These are phyloP conservation scores for Microcebus jonahi DNA, from an alignment of 2,113 vertebrate genomes.

Conservation along the genomic window DNA sequence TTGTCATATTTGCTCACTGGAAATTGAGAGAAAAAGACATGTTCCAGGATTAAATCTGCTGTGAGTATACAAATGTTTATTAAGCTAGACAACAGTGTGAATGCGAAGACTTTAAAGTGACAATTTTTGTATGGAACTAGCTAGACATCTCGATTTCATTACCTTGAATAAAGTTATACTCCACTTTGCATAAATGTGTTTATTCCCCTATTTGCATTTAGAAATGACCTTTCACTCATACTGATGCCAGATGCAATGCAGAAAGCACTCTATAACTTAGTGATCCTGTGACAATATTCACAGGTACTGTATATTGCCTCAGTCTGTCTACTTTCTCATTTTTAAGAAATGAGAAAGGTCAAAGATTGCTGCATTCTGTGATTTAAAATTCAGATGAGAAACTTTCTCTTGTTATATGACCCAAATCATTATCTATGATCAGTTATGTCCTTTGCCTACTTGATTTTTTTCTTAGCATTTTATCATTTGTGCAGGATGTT, in stretches of 20 bases:
- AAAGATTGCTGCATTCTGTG: conserved; percentile 46
- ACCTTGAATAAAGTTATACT: conserved; percentile 59
- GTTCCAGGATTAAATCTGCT: conserved; percentile 61
- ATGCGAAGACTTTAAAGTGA: conserved; percentile 47
- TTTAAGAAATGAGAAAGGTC: conserved; percentile 71
- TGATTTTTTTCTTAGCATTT: conserved; percentile 9
- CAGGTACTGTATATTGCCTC: conserved; percentile 53
- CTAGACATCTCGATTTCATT: conserved; percentile 69
- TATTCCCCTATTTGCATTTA: conserved; percentile 69
- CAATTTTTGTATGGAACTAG: conserved; percentile 57
- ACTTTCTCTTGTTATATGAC: conserved; percentile 18
- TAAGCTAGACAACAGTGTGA: conserved; percentile 57
- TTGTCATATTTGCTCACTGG: conserved; percentile 58
- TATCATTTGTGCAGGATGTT: conserved; percentile 39
- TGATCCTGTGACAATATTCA: conserved; percentile 32
- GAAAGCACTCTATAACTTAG: conserved; percentile 57
- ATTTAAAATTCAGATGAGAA: conserved; percentile 72
- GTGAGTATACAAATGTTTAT: conserved; percentile 66
- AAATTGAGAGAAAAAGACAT: conserved; percentile 43
- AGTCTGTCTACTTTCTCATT: conserved; percentile 59
- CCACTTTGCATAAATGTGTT: conserved; percentile 69
- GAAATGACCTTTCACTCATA: conserved; percentile 76
- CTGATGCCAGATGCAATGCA: conserved; percentile 46
- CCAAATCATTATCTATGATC: conserved; percentile 34
- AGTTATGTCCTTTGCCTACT: conserved; percentile 15